These are phyloP conservation scores for Pitangus sulphuratus DNA, from an alignment of 2,797 vertebrate genomes.

Conservation along the genomic window DNA sequence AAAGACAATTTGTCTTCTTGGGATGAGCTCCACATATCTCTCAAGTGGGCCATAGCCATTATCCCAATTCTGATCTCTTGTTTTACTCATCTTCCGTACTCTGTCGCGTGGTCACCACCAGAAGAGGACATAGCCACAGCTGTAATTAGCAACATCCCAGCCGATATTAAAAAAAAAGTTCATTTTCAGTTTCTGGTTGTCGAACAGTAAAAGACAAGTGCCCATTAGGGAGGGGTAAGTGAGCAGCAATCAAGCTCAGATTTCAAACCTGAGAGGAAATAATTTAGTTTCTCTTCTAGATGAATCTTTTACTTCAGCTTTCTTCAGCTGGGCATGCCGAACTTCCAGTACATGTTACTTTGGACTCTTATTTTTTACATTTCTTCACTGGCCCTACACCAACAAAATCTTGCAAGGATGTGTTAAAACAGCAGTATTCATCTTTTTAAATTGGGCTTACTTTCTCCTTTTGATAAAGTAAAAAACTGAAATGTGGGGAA, in stretches of 20 bases:
- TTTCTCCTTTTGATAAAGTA: not conserved
- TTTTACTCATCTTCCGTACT: not conserved
- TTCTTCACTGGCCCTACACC: not conserved
- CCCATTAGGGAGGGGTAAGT: not conserved
- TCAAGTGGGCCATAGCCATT: not conserved
- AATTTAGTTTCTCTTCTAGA: not conserved
- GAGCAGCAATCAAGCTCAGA: not conserved
- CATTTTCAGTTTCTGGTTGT: not conserved
- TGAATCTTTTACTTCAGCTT: not conserved
- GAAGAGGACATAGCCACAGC: not conserved
- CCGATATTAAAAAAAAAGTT: not conserved
- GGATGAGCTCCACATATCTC: not conserved
- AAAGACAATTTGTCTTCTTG: not conserved
- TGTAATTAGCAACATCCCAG: not conserved
- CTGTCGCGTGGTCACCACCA: fast-evolving
- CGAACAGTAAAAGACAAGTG: not conserved
- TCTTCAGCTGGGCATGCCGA: not conserved
- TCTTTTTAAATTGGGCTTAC: not conserved
- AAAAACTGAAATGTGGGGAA: not conserved
- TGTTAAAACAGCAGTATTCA: not conserved
- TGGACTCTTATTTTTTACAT: not conserved
- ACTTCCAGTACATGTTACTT: not conserved
- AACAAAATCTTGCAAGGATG: not conserved
- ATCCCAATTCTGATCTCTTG: not conserved
- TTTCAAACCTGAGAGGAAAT: not conserved